phyloP scores from a whole-genome alignment of 2,888 invertebrate genomes.

The Drosophila mayaguana region DNA sequence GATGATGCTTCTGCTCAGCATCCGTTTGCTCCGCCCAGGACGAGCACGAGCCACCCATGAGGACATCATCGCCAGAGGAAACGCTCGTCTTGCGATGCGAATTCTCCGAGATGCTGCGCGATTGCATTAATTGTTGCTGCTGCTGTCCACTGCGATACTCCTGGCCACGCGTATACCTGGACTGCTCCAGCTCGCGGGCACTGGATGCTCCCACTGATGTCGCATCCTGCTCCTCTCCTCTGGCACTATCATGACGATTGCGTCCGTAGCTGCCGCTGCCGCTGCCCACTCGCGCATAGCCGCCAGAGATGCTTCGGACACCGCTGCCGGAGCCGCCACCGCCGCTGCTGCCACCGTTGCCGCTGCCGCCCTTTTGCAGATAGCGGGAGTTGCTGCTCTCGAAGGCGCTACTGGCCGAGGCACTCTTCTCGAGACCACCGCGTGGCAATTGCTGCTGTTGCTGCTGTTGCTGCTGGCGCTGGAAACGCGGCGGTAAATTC shows the following conservation, averaged over 20 bases:
- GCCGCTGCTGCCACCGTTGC: conserved; percentile 8
- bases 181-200: conserved; percentile 49
- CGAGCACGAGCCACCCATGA: conserved; percentile 73
- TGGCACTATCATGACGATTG: conserved; percentile 64
- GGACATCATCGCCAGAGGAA: conserved; percentile 82
- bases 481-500: conserved; percentile 94
- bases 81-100: conserved; percentile 85
- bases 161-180: conserved; percentile 56
- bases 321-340: conserved; percentile 31
- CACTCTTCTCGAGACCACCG: conserved; percentile 74
- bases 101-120: conserved; percentile 85
- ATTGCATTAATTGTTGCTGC: conserved; percentile 72
- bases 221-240: conserved; percentile 59
- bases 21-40: conserved; percentile 86
- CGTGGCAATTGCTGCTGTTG: conserved; percentile 84
- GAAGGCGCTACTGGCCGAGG: conserved; percentile 75
- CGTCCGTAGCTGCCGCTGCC: conserved; percentile 49
- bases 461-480: conserved; percentile 88
- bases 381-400: conserved; percentile 70
- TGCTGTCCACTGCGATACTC: conserved; percentile 58
- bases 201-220: neutral
- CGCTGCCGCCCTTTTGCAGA: conserved; percentile 67
- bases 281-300: conserved; percentile 51
- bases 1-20: conserved; percentile 80
- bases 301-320: conserved; percentile 61